Conservation (phyloP, 2,113 vertebrate genomes). For the Hemibagrus wyckioides region DNA sequence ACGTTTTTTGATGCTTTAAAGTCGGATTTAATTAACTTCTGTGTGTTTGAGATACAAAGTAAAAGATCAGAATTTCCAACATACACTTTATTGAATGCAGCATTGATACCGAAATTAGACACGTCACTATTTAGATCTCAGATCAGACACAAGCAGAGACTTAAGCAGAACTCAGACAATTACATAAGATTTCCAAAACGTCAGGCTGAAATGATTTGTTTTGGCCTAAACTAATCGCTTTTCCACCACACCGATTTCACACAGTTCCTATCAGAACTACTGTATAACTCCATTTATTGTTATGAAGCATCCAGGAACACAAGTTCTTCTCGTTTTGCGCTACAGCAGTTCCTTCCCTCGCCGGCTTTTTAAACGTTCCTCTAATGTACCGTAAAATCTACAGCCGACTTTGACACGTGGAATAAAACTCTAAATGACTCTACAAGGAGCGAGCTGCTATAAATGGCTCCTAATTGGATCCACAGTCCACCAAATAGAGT, state of each 20-base stretch:
- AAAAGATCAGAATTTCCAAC: too few relatives aligned
- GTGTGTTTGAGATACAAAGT: too few relatives aligned
- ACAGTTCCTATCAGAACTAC: neutral
- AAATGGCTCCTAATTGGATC: slow-evolving; percentile 24
- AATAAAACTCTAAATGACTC: neutral
- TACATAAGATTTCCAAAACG: too few relatives aligned
- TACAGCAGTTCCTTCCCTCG: neutral
- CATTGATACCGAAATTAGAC: too few relatives aligned
- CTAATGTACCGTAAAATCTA: neutral
- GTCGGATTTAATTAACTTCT: too few relatives aligned
- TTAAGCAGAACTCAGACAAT: too few relatives aligned
- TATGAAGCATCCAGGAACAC: neutral
- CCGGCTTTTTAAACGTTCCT: neutral
- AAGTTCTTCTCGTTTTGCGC: neutral
- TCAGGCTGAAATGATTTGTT: neutral
- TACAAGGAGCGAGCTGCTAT: neutral
- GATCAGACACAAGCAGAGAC: too few relatives aligned
- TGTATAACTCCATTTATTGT: neutral
- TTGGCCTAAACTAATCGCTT: too few relatives aligned
- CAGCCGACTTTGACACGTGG: neutral
- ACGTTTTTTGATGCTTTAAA: too few relatives aligned
- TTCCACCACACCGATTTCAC: neutral
- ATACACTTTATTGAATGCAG: too few relatives aligned
- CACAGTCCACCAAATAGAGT: neutral
- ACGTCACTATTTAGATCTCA: too few relatives aligned